A percentile compares a stretch with the other conserved stretches of the same genome.
phyloP scores from a whole-genome alignment of 2,797 vertebrate genomes.

The Sebastes cheni region DNA sequence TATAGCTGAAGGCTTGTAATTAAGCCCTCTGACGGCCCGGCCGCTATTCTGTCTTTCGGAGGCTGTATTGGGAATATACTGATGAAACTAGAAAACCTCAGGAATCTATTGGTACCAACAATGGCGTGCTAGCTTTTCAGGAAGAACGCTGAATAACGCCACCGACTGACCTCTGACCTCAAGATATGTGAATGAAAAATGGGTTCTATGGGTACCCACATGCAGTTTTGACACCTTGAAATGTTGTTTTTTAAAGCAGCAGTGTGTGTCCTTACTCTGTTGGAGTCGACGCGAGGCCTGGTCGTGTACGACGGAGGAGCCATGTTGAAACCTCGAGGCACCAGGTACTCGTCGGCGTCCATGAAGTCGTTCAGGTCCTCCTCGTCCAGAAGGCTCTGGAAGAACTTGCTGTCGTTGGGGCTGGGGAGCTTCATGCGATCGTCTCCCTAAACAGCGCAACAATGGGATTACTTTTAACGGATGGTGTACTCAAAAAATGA shows the following conservation, averaged over 20 bases:
- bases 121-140: no score
- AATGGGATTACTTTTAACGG: background rate
- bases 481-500: no score
- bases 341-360: conserved; percentile 97
- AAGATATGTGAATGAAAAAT: no score
- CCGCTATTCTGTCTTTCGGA: no score
- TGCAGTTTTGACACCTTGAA: background rate
- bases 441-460: conserved; percentile 84
- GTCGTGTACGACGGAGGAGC: conserved; percentile 85
- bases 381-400: conserved; percentile 96
- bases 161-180: no score
- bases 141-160: no score
- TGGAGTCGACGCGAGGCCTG: conserved; percentile 90
- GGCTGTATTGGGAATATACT: no score
- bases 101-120: no score
- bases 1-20: background rate
- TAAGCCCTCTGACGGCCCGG: no score
- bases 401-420: conserved; percentile 97
- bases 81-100: no score
- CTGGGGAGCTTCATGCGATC: conserved; percentile 97
- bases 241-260: background rate
- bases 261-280: conserved; percentile 82
- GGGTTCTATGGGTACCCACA: no score
- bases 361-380: conserved; percentile 96
- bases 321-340: conserved; percentile 91